A percentile compares a stretch with the other conserved stretches of the same genome.
Evolutionary conservation across 2,888 invertebrate genomes (phyloP).

Genomic region (Chesias legatella): DNA sequence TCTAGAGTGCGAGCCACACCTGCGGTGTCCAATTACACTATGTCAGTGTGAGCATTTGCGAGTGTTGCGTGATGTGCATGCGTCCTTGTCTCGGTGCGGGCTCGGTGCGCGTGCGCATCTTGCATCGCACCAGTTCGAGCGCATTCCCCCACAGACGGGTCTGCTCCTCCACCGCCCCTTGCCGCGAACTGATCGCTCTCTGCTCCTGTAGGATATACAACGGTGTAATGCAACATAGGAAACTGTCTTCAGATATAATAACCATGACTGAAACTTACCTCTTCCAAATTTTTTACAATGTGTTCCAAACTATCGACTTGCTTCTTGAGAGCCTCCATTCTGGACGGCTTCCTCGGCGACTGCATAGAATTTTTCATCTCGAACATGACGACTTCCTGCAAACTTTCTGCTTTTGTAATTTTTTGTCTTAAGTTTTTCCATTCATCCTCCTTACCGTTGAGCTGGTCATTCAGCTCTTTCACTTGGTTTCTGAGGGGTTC

Average conservation of each 20-base stretch:
- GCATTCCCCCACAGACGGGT: slow-evolving; percentile 65
- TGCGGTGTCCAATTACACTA: slow-evolving; percentile 35
- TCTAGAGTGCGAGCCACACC: too few relatives aligned
- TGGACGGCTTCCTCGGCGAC: slow-evolving; percentile 71
- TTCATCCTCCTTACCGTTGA: slow-evolving; percentile 75
- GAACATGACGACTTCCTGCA: slow-evolving; percentile 74
- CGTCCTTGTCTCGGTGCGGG: slow-evolving; percentile 75
- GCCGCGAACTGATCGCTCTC: slow-evolving; percentile 65
- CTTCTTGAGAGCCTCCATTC: slow-evolving; percentile 82
- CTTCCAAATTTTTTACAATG: slow-evolving; percentile 69
- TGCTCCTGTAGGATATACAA: slow-evolving; percentile 56
- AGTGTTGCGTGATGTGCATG: slow-evolving; percentile 81
- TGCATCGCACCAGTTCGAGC: slow-evolving; percentile 75
- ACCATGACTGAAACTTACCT: slow-evolving; percentile 51
- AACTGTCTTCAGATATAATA: too few relatives aligned
- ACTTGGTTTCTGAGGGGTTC: slow-evolving; percentile 78
- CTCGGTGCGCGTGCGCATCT: slow-evolving; percentile 75
- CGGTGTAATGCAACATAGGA: slow-evolving; percentile 1
- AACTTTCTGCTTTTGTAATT: slow-evolving; percentile 77
- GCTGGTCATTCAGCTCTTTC: slow-evolving; percentile 72
- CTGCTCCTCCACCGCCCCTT: slow-evolving; percentile 72
- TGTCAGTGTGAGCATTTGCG: slow-evolving; percentile 82
- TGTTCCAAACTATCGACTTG: slow-evolving; percentile 83
- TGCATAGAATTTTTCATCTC: slow-evolving; percentile 76
- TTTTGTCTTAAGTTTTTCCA: slow-evolving; percentile 78